phyloP scores from a whole-genome alignment of 2,113 vertebrate species.

The Hystrix cristata region DNA sequence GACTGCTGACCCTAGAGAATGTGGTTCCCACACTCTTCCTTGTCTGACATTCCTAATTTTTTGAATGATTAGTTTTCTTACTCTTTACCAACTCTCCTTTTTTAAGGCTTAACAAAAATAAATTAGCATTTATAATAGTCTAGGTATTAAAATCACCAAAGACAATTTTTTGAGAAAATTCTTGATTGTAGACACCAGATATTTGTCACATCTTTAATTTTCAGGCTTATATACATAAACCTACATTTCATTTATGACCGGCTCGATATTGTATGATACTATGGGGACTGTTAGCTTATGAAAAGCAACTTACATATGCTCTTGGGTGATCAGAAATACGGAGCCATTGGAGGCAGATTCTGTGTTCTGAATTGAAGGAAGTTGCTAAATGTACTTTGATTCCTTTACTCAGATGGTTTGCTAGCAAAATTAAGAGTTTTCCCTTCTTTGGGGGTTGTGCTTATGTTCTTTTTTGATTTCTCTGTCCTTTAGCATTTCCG shows the following conservation, averaged over 20 bases:
- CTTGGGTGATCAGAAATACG: not conserved
- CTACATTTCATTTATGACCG: not conserved
- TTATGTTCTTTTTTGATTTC: not conserved
- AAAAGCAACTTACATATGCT: not conserved
- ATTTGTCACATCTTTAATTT: not conserved
- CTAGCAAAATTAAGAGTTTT: not conserved
- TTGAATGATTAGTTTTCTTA: not conserved
- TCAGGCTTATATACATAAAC: not conserved
- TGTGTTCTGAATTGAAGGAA: not conserved
- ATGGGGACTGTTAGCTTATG: not conserved
- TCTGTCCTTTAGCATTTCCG: not conserved
- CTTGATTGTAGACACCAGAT: not conserved
- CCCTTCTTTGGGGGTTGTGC: not conserved
- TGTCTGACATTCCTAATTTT: not conserved
- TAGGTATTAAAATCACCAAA: slow-evolving; percentile 38
- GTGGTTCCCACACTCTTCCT: not conserved
- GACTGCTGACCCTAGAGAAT: too few species aligned
- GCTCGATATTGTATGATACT: not conserved
- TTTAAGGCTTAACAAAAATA: not conserved
- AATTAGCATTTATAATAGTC: not conserved
- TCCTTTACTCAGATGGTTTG: not conserved
- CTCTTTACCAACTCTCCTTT: not conserved
- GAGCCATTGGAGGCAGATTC: not conserved
- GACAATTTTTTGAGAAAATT: slow-evolving; percentile 10
- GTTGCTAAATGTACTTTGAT: not conserved